Evolutionary conservation across 2,888 invertebrate genomes (phyloP).

Genomic region (Lordiphosa fenestrarum): DNA sequence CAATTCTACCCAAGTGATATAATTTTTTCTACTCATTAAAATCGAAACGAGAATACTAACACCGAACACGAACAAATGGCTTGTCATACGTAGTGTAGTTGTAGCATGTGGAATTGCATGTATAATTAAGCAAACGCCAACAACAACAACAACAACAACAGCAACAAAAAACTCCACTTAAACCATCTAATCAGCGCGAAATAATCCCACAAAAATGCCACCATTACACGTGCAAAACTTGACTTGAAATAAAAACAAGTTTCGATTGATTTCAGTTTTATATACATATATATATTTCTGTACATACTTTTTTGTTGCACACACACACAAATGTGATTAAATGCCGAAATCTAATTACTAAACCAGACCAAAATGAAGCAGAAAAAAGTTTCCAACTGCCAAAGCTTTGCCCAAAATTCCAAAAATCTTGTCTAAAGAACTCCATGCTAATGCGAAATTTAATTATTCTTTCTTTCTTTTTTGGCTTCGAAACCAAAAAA

Average conservation of each 20-base stretch:
- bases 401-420: slow-evolving; percentile 24
- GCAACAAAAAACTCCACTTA: neutral
- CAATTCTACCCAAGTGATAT: neutral
- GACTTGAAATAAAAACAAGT: neutral
- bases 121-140: slow-evolving; percentile 17
- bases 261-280: slow-evolving; percentile 10
- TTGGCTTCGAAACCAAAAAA: slow-evolving; percentile 28
- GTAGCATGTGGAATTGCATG: slow-evolving; percentile 42
- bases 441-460: slow-evolving; percentile 61
- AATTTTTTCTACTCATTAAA: slow-evolving; percentile 1
- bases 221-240: slow-evolving; percentile 1
- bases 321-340: slow-evolving; percentile 12
- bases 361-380: slow-evolving; percentile 11
- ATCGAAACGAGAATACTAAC: slow-evolving; percentile 13
- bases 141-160: neutral
- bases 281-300: neutral
- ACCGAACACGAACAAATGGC: slow-evolving; percentile 17
- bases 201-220: neutral
- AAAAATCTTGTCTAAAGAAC: slow-evolving; percentile 24
- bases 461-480: slow-evolving; percentile 67
- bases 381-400: neutral
- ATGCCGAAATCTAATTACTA: slow-evolving; percentile 23
- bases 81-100: slow-evolving; percentile 26
- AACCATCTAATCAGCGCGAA: neutral
- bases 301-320: slow-evolving; percentile 8